Evolutionary conservation across 2,113 vertebrate genomes (phyloP), one percentile per base, ranked within the genome.

Genomic region (Tringa solitaria): DNA sequence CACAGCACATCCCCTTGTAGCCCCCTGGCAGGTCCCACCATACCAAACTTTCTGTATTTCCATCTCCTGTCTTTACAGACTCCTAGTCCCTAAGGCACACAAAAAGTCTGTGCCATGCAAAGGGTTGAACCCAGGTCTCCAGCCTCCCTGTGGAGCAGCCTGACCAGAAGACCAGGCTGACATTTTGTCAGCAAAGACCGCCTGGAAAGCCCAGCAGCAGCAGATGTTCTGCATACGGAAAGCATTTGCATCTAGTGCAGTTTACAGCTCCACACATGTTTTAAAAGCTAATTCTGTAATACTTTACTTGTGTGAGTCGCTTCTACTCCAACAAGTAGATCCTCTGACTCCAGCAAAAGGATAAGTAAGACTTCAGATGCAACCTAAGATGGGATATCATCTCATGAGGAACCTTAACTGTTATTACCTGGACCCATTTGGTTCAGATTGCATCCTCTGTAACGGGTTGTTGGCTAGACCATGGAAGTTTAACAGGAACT

Each of bases 191-290:
- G 80, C 45, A 73, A 35, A 87, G 89, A 72, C 74, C 1, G 0
- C 68, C 80, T 72, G 93, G 89, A 46, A 63, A 87, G 86, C 68
- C 10, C 93, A 91, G 73, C 77, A 89, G 90, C 95, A 93, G 87
- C 93, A 96, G 95, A 82, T 91, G 89, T 87, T 94, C 64, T 91
- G 65, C 84, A 89, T 82, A 82, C 8, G 3, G 91, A 64, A 89
- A 76, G 11, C 53, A 50, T 91, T 93, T 59, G 22, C 70, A 43
- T 85, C 78, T 33, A 80, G 28, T 0, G 37, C 70, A 16, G 35
- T 75, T 92, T 68, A 45, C 14, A 56, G 61, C 57, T 83, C 77
- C 39, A 6, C 41, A 53, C 13, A 5, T 6, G 64, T 60, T 79
- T 87, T 57, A 65, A 95, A 72, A 82, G 69, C 57, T 88, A 51